Evolutionary conservation across 2,797 vertebrate species (phyloP), one percentile per base, ranked within the genome.

Genomic region (Mionectes olivaceus): DNA sequence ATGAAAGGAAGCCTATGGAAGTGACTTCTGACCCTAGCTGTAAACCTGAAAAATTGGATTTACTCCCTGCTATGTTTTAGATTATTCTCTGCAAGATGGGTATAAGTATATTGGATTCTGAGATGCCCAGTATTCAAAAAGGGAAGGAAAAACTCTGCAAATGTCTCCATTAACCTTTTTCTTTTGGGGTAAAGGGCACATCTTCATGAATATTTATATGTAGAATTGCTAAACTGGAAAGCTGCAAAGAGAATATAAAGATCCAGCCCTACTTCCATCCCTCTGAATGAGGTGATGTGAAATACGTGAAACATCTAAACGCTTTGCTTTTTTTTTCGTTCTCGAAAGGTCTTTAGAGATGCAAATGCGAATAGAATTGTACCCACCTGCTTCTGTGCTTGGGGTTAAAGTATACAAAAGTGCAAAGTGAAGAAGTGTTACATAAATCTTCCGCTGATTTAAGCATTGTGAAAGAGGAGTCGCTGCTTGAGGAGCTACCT

Each of bases 141-240:
- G 69, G 77, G 79, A 83, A 87, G 92, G 90, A 83, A 93, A 68
- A 93, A 13, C 64, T 73, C 50, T 32, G 94, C 60, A 92, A 95
- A 95, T 94, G 65, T 94, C 95, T 92, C 80, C 89, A 97, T 98
- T 98, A 97, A 97, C 97, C 96, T 98, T 97, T 97, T 96, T 78
- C 68, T 95, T 97, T 92, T 91, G 95, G 90, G 93, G 71, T 94
- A 95, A 94, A 97, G 95, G 84, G 92, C 87, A 92, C 43, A 75
- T 77, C 94, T 97, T 96, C 85, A 96, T 98, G 96, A 98, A 97
- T 97, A 97, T 97, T 97, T 96, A 95, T 96, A 79, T 67, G 43
- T 87, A 77, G 88, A 96, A 94, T 95, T 89, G 90, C 90, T 97
- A 90, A 96, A 83, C 44, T 93, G 88, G 55, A 93, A 44, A 90